These are phyloP conservation scores for Proteles cristata DNA, from an alignment of 2,113 vertebrate genomes.

Conservation along the genomic window DNA sequence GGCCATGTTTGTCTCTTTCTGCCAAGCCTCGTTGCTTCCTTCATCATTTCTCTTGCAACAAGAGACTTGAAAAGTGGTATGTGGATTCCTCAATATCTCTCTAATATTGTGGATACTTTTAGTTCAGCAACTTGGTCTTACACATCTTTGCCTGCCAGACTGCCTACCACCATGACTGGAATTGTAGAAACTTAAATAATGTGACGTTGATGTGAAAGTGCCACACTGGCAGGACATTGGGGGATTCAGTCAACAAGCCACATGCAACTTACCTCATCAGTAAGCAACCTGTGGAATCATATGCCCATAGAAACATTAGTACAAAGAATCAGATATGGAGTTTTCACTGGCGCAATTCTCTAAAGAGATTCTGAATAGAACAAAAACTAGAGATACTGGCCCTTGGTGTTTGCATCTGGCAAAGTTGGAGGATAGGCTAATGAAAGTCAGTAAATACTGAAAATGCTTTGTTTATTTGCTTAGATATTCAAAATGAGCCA, in stretches of 20 bases:
- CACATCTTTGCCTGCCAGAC: not conserved
- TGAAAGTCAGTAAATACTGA: constrained; percentile 61
- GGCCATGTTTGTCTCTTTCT: not conserved
- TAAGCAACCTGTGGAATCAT: not conserved
- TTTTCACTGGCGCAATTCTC: not conserved
- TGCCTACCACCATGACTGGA: not conserved
- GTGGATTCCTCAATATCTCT: not conserved
- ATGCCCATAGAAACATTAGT: not conserved
- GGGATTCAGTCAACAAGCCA: not conserved
- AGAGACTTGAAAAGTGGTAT: not conserved
- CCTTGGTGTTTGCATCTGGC: constrained; percentile 57
- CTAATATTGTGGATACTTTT: not conserved
- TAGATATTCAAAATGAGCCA: constrained; percentile 55
- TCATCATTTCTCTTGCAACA: not conserved
- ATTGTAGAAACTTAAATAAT: not conserved
- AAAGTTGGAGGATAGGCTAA: constrained; percentile 38
- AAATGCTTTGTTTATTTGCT: constrained; percentile 73
- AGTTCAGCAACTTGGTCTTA: not conserved
- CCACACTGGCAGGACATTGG: not conserved
- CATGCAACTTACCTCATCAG: not conserved
- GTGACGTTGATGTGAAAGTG: not conserved
- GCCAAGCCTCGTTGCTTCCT: not conserved
- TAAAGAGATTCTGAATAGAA: constrained; percentile 30
- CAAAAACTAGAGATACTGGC: constrained; percentile 20
- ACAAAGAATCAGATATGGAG: not conserved